A percentile compares a stretch with the other conserved stretches of the same genome.
phyloP scores from a whole-genome alignment of 2,113 vertebrate genomes.

The Balaeniceps rex region DNA sequence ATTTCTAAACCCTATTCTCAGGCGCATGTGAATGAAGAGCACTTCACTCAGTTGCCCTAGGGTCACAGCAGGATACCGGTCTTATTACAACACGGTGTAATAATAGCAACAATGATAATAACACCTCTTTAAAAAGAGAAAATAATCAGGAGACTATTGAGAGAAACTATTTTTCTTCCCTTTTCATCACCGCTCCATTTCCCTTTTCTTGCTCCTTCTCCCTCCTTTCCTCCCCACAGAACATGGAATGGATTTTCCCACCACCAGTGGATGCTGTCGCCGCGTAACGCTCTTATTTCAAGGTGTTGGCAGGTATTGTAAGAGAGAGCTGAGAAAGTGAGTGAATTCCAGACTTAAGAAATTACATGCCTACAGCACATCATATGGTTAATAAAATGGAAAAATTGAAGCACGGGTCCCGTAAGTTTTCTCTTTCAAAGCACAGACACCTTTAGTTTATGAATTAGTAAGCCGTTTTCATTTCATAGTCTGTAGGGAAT shows the following conservation, averaged over 20 bases:
- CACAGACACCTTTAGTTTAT: slow-evolving; percentile 38
- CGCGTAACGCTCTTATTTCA: background rate
- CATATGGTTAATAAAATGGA: slow-evolving; percentile 47
- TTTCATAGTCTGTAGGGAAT: slow-evolving; percentile 17
- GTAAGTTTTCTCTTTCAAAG: slow-evolving; percentile 28
- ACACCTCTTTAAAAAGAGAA: background rate
- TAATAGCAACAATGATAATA: background rate
- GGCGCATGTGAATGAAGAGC: background rate
- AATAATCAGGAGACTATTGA: background rate
- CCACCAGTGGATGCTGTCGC: background rate
- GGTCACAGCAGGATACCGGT: background rate
- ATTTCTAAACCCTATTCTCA: background rate
- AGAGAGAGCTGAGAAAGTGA: background rate
- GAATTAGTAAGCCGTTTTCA: slow-evolving; percentile 59
- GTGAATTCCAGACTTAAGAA: background rate
- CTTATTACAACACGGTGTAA: background rate
- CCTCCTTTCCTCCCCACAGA: background rate
- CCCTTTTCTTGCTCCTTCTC: background rate
- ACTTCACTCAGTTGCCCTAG: background rate
- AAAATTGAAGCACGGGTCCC: slow-evolving; percentile 5
- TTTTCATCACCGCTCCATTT: background rate
- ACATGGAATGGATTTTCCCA: background rate
- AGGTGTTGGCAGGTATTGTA: slow-evolving; percentile 9
- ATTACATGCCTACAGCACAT: slow-evolving; percentile 25
- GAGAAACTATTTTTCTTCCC: background rate